Evolutionary conservation across 2,113 vertebrate species (phyloP).

Genomic region (Corythornis cristatus): DNA sequence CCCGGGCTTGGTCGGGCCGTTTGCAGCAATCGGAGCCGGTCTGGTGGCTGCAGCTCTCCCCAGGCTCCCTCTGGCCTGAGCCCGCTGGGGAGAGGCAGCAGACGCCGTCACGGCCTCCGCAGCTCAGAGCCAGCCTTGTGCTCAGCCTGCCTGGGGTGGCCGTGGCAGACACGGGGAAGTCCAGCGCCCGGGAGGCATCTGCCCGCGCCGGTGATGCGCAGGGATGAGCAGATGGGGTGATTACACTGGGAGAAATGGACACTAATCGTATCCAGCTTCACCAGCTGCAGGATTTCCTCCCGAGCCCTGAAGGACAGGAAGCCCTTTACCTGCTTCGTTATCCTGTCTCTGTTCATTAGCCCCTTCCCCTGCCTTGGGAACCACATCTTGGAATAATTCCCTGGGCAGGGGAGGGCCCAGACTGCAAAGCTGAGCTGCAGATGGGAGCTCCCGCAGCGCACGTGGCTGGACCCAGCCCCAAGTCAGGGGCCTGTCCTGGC

Average conservation of each 20-base stretch:
- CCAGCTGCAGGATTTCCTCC: slow-evolving; percentile 69
- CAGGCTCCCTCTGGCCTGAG: not conserved
- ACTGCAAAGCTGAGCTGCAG: not conserved
- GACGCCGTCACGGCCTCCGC: accelerated
- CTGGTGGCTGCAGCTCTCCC: not conserved
- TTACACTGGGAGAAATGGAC: slow-evolving; percentile 57
- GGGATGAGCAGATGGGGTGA: slow-evolving; percentile 50
- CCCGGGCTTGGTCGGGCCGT: not conserved
- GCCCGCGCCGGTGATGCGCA: not conserved
- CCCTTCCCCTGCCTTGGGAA: slow-evolving; percentile 28
- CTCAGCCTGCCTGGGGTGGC: not conserved
- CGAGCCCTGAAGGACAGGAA: slow-evolving; percentile 47
- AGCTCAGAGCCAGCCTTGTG: not conserved
- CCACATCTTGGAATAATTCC: not conserved
- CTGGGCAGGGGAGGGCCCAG: not conserved
- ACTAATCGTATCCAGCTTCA: slow-evolving; percentile 52
- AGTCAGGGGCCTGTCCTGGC: not conserved
- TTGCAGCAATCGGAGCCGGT: accelerated
- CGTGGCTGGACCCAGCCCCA: not conserved
- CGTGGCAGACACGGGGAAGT: not conserved
- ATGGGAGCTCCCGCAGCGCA: not conserved
- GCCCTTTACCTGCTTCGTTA: slow-evolving; percentile 53
- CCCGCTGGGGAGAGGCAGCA: not conserved
- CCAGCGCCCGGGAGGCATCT: not conserved
- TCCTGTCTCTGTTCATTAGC: slow-evolving; percentile 42